phyloP scores from a whole-genome alignment of 2,113 vertebrate species.

The Budorcas taxicolor region DNA sequence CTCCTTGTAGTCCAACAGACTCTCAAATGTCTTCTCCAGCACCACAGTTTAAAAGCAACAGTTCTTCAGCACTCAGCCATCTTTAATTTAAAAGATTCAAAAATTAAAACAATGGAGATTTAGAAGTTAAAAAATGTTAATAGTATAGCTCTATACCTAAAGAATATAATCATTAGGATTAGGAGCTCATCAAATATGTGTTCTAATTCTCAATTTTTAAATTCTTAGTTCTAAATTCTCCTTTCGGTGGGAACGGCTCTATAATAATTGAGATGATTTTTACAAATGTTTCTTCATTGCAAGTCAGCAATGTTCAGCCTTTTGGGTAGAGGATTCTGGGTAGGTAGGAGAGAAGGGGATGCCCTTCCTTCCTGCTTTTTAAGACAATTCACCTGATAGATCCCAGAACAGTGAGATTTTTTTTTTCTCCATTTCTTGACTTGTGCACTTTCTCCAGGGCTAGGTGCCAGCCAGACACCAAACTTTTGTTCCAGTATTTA shows the following conservation, averaged over 20 bases:
- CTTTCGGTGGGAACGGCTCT: background rate
- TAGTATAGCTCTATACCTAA: background rate
- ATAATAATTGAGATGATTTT: background rate
- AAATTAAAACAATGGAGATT: background rate
- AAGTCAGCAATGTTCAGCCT: background rate
- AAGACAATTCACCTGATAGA: background rate
- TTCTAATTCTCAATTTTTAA: background rate
- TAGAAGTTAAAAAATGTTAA: background rate
- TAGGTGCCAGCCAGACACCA: background rate
- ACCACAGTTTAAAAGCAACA: background rate
- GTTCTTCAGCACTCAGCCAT: rapidly evolving
- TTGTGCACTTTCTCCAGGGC: background rate
- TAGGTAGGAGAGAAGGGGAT: background rate
- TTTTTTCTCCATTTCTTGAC: background rate
- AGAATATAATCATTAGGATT: background rate
- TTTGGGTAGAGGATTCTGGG: background rate
- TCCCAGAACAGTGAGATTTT: background rate
- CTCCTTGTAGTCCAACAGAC: background rate
- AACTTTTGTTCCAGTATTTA: background rate
- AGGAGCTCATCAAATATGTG: background rate
- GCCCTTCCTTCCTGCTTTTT: background rate
- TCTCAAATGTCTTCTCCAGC: background rate
- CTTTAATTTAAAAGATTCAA: background rate
- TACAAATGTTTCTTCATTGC: background rate
- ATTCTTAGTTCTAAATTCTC: background rate